phyloP scores from a whole-genome alignment of 2,797 vertebrate genomes.

The Erethizon dorsatum region DNA sequence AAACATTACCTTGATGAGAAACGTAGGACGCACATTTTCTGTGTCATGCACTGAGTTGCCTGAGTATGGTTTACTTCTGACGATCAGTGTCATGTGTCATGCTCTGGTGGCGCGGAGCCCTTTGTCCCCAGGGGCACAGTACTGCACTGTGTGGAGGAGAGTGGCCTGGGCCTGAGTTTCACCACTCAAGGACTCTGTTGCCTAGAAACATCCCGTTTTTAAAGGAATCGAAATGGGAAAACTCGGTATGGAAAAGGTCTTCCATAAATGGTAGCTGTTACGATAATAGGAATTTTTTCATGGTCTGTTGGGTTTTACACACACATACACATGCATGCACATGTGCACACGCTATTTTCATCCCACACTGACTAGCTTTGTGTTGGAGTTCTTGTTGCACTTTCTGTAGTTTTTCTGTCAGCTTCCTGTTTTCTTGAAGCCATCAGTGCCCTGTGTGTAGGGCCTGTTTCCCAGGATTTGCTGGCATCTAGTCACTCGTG shows the following conservation, averaged over 20 bases:
- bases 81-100: not conserved
- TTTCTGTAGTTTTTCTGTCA: slow-evolving; percentile 13
- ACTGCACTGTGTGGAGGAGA: not conserved
- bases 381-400: slow-evolving; percentile 23
- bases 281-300: not conserved
- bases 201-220: not conserved
- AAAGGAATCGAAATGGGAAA: slow-evolving; percentile 48
- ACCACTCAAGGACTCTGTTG: not conserved
- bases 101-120: not conserved
- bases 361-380: slow-evolving; percentile 16
- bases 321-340: too few species aligned
- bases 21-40: not conserved
- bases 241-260: not conserved
- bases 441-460: not conserved
- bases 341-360: not conserved
- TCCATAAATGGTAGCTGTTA: slow-evolving; percentile 16
- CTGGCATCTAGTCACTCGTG: not conserved
- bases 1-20: slow-evolving; percentile 47
- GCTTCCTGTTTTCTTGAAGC: not conserved
- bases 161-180: slow-evolving; percentile 9
- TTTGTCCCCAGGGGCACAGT: not conserved
- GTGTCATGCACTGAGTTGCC: not conserved
- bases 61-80: slow-evolving; percentile 7
- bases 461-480: not conserved
- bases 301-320: not conserved